Evolutionary conservation across 2,113 vertebrate species (phyloP).

Genomic region (Motacilla alba): DNA sequence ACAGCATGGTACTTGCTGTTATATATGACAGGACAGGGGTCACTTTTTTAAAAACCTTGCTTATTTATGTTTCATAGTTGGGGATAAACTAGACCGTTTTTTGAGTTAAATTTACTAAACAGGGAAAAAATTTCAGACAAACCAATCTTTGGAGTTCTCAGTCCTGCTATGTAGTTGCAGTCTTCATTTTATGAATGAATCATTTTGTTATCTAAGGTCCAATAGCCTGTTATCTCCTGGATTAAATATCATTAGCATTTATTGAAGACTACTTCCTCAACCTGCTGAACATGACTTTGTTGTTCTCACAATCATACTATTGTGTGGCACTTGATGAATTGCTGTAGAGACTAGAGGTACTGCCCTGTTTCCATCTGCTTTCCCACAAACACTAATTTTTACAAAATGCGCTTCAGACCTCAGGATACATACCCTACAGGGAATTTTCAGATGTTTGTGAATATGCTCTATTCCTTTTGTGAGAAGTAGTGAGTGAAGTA

Average conservation of each 20-base stretch:
- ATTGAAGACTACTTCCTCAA: not conserved
- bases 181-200: constrained; percentile 33
- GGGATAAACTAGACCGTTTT: not conserved
- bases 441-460: not conserved
- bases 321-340: not conserved
- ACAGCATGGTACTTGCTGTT: not conserved
- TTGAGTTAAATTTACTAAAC: not conserved
- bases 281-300: not conserved
- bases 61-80: not conserved
- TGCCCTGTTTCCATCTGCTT: not conserved
- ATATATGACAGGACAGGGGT: not conserved
- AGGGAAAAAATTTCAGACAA: not conserved
- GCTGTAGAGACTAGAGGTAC: not conserved
- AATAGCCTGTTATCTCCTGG: not conserved
- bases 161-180: not conserved
- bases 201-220: not conserved
- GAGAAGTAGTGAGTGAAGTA: not conserved
- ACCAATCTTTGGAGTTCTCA: not conserved
- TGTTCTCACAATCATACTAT: not conserved
- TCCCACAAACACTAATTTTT: not conserved
- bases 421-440: not conserved
- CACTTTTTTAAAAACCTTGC: not conserved
- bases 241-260: constrained; percentile 28
- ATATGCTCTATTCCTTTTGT: not conserved
- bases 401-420: not conserved